phyloP scores from a whole-genome alignment of 2,888 invertebrate genomes.

The Hirtodrosophila confusa region DNA sequence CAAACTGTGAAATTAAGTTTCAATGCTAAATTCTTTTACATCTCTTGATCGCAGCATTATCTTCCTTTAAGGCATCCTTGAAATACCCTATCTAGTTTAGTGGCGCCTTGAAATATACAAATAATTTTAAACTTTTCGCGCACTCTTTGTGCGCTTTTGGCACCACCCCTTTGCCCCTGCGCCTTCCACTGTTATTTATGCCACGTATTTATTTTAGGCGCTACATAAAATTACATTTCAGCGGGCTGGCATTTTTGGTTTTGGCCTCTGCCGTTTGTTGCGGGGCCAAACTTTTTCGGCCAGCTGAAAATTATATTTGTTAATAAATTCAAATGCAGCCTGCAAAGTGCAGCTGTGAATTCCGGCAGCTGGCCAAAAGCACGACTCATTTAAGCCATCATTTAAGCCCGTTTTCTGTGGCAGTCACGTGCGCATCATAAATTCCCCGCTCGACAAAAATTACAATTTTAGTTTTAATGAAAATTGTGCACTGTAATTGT shows the following conservation, averaged over 20 bases:
- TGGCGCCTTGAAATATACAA: conserved; percentile 17
- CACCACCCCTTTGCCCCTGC: not conserved
- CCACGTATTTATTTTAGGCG: conserved; percentile 59
- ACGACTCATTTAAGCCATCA: conserved; percentile 72
- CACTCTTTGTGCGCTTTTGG: not conserved
- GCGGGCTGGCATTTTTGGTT: conserved; percentile 25
- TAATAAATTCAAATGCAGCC: conserved; percentile 71
- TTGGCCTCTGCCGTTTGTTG: conserved; percentile 25
- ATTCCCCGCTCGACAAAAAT: conserved; percentile 54
- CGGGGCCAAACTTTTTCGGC: conserved; percentile 40
- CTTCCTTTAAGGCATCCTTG: not conserved
- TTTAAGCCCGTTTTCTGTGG: conserved; percentile 50
- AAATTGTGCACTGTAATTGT: conserved; percentile 51
- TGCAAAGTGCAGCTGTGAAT: conserved; percentile 31
- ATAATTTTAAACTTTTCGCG: conserved; percentile 32
- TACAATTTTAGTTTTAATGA: conserved; percentile 74
- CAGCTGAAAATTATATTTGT: conserved; percentile 57
- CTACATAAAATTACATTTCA: conserved; percentile 60
- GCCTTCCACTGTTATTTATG: conserved; percentile 34
- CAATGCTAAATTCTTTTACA: too few species aligned
- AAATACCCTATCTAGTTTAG: conserved; percentile 10
- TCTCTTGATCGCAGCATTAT: not conserved
- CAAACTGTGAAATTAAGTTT: too few species aligned
- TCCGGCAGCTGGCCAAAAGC: conserved; percentile 38
- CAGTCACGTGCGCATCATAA: conserved; percentile 59